phyloP scores from a whole-genome alignment of 2,797 vertebrate species.

The Remorina albescens region DNA sequence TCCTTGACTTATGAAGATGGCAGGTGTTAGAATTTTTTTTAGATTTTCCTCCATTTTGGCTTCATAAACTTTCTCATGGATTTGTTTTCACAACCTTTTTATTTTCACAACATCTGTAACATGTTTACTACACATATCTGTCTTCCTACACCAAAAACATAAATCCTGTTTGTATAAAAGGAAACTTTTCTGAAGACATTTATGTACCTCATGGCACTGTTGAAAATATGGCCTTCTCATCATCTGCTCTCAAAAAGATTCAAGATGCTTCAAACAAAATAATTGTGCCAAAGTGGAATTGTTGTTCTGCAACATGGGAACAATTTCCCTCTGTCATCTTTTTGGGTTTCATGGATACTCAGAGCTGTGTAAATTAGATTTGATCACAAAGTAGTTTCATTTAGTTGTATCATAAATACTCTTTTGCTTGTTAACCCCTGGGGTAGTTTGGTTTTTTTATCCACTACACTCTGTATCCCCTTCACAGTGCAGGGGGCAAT shows the following conservation, averaged over 20 bases:
- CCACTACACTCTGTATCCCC: slow-evolving; percentile 39
- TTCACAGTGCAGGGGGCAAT: slow-evolving; percentile 28
- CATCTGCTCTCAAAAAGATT: slow-evolving; percentile 69
- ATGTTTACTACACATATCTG: slow-evolving; percentile 64
- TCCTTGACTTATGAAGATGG: neutral
- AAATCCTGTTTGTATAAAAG: slow-evolving; percentile 73
- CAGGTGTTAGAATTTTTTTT: slow-evolving; percentile 4
- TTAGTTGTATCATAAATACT: slow-evolving; percentile 61
- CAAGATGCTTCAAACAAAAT: slow-evolving; percentile 66
- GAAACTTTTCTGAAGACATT: slow-evolving; percentile 69
- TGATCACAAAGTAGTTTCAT: slow-evolving; percentile 71
- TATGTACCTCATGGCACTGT: slow-evolving; percentile 69
- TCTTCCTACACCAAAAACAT: slow-evolving; percentile 67
- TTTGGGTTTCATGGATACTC: slow-evolving; percentile 56
- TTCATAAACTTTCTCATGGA: neutral
- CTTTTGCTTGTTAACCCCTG: slow-evolving; percentile 21
- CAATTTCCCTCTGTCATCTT: slow-evolving; percentile 74
- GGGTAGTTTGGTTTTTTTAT: slow-evolving; percentile 55
- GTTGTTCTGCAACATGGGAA: slow-evolving; percentile 69
- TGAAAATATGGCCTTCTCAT: slow-evolving; percentile 60
- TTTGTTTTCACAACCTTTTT: slow-evolving; percentile 16
- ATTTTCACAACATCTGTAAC: slow-evolving; percentile 73
- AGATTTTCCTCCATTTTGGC: neutral
- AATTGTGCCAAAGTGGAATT: slow-evolving; percentile 64
- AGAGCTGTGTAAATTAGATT: slow-evolving; percentile 70